These are phyloP conservation scores for Anguilla rostrata DNA, from an alignment of 2,113 vertebrate genomes.

Conservation along the genomic window DNA sequence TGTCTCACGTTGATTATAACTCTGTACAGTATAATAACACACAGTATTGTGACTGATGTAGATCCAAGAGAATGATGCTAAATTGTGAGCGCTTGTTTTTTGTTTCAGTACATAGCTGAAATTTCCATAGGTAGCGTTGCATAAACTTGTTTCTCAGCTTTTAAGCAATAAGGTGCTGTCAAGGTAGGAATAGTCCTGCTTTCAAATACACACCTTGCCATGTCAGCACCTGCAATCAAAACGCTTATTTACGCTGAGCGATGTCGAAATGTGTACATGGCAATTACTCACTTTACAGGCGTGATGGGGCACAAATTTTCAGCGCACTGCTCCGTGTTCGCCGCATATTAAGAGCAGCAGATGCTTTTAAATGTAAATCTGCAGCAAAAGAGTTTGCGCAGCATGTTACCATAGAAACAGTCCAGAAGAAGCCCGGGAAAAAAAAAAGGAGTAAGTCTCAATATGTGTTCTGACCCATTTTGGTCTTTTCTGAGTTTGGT, in stretches of 20 bases:
- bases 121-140: not conserved
- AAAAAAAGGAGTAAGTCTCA: constrained; percentile 55
- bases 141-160: not conserved
- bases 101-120: not conserved
- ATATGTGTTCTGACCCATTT: constrained; percentile 77
- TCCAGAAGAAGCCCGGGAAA: constrained; percentile 59
- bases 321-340: not conserved
- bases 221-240: not conserved
- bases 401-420: constrained; percentile 77
- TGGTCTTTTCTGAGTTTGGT: constrained; percentile 71
- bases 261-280: not conserved
- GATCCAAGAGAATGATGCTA: not conserved
- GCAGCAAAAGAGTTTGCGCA: constrained; percentile 55
- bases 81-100: not conserved
- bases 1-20: not conserved
- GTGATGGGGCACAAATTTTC: not conserved
- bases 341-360: constrained; percentile 33
- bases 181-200: not conserved
- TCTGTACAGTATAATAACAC: not conserved
- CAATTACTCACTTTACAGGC: not conserved
- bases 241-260: not conserved
- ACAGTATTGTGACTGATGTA: not conserved
- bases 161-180: not conserved
- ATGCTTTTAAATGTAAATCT: constrained; percentile 66
- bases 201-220: not conserved